Base-by-base conservation (phyloP, 2,113 vertebrate species). In the Poecile atricapillus region DNA sequence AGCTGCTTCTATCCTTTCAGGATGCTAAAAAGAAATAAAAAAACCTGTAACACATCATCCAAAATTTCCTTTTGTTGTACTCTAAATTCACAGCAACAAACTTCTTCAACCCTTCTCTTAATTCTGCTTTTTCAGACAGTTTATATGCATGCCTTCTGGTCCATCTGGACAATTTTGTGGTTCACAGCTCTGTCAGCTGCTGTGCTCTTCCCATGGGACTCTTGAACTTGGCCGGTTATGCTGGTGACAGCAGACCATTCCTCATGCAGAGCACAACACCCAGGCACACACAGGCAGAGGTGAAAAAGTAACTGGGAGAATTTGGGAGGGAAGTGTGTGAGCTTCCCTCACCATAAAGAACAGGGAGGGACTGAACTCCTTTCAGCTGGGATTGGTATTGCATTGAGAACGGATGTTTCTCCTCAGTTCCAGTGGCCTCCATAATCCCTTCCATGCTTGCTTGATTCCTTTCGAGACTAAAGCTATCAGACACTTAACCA, bases 401-500 rank as follows among this genome's bases (percentile, higher is more conserved):
- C 43, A n/a, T 2, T 20, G 53, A 79, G 49, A 90, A 85, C 0
- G 1, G 10, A 44, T 1, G 0, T 55, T 84, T 71, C 60, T 46
- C 30, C 44, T 24, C 4, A 5, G 14, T 68, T 83, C 30, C 43
- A 22, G 41, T 4, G 56, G 31, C 41, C 16, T 83, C 62, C 27
- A 21, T 19, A 68, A 73, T 37, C 25, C n/a, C 44, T 59, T 92
- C 47, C 47, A 68, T 0, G 0, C 39, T 55, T 90, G 28, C 50
- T 69, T 78, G 71, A 46, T 10, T 83, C 79, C 44, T 93, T 44
- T 47, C 64, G 62, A 90, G 67, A 73, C 44, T 60, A 60, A 64
- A 87, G 56, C 46, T 65, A 39, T 28, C 50, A 55, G 37, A 87
- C 46, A 76, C 41, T 90, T 95, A 74, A 80, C 10, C 55, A 91